phyloP scores from a whole-genome alignment of 2,797 vertebrate species.

The Gallinago nigripennis region DNA sequence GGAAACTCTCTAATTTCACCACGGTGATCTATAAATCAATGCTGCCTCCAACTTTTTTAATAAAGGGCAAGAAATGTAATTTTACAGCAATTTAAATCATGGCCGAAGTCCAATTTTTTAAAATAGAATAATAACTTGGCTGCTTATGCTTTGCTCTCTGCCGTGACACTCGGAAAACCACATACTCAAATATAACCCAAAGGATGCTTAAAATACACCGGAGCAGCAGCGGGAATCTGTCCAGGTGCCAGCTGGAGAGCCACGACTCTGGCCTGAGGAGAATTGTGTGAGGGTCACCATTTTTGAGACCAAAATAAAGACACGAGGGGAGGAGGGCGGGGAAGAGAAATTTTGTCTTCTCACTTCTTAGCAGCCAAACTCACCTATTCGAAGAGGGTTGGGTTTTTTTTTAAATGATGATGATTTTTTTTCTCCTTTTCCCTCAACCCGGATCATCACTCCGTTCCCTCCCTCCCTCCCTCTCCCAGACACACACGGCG shows the following conservation, averaged over 20 bases:
- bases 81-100: background rate
- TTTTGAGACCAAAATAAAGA: background rate
- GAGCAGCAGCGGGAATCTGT: fast-evolving
- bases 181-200: background rate
- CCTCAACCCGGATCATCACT: too few relatives aligned
- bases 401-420: fast-evolving
- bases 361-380: background rate
- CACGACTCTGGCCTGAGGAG: background rate
- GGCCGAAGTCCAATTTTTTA: background rate
- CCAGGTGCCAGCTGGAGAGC: background rate
- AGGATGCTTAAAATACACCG: background rate
- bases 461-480: fast-evolving
- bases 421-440: background rate
- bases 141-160: background rate
- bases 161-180: background rate
- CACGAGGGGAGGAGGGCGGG: fast-evolving
- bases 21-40: background rate
- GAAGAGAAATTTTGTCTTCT: too few relatives aligned
- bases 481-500: too few relatives aligned
- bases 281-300: background rate
- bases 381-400: background rate
- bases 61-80: background rate
- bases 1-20: background rate
- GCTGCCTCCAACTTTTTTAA: background rate
- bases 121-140: background rate